Base-by-base conservation (phyloP, 2,888 invertebrate genomes). In the Apamea epomidion region DNA sequence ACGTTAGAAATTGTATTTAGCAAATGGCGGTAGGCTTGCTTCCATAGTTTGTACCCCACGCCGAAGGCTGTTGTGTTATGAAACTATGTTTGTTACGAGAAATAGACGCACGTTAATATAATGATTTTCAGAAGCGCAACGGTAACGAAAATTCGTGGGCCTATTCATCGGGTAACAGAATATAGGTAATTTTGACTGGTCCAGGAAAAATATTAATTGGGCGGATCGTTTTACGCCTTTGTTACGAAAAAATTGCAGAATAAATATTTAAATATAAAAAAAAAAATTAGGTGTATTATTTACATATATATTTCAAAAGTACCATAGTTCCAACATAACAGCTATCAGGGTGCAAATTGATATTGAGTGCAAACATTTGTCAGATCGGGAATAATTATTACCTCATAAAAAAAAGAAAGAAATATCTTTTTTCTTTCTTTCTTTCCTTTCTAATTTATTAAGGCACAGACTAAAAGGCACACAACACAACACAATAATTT, bases 61-160 rank as follows among this genome's bases (percentile, higher is more conserved):
- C 82, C 68, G 3, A 1, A 37, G 68, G 83, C 68, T 68, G 71
- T 77, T 76, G 8, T 76, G 83, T 67, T 82, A 71, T 54, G 48
- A 37, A 76, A 82, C 76, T 76, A 60, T 60, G 29, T 67, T 82
- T 45, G 60, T 72, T 67, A 72, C 29, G 54, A 48, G 45, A 48
- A 68, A 72, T 45, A 62, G 12, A 71, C 37, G 37, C n/a, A 37
- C 25, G 58, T 54, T 32, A 37, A 21, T 37, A 32, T 32, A 60
- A 60, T 71, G 42, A 48, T 81, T 60, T 65, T 75, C 64, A 65
- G 29, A 76, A 65, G 48, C n/a, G 25, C 45, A 64, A 58, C 29
- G n/a, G 25, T 37, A 37, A 16, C 10, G n/a, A 18, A 58, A 65
- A 37, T 14, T 18, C 37, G 4, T 42, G 16, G 45, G 21, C 29